Percentiles rank a stretch among this genome's conserved stretches.
phyloP scores from a whole-genome alignment of 1,140 invertebrate species.

The Cotesia typhae region DNA sequence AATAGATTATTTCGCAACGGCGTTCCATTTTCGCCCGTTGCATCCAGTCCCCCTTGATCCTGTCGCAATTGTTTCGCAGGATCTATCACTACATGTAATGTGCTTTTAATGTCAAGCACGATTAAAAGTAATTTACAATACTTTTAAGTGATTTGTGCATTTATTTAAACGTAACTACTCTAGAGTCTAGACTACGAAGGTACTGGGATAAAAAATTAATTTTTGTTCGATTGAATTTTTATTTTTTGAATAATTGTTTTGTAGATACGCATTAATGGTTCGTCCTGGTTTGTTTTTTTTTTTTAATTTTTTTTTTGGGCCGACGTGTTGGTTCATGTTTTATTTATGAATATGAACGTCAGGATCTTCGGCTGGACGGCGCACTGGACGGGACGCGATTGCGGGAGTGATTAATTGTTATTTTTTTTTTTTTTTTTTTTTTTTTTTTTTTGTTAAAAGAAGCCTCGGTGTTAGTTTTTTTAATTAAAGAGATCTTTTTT shows the following conservation, averaged over 20 bases:
- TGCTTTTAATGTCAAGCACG: too few relatives aligned
- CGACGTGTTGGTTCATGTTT: conserved; percentile 3
- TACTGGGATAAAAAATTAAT: too few relatives aligned
- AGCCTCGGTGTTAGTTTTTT: too few relatives aligned
- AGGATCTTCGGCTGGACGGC: conserved; percentile 36
- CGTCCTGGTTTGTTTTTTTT: conserved; percentile 6
- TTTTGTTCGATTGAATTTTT: too few relatives aligned
- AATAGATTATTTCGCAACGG: conserved; percentile 34
- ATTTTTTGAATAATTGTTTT: too few relatives aligned
- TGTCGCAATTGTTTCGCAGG: conserved; percentile 48
- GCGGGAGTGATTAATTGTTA: conserved; percentile 19
- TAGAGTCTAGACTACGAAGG: too few relatives aligned
- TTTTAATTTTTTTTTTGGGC: neutral
- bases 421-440: too few relatives aligned
- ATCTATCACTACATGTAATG: conserved; percentile 13
- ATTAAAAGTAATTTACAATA: too few relatives aligned
- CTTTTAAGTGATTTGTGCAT: too few relatives aligned
- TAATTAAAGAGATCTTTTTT: neutral
- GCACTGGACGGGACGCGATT: conserved; percentile 36
- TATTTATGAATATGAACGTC: conserved; percentile 6
- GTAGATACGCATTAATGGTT: neutral
- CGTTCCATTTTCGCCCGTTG: conserved; percentile 41
- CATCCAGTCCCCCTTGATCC: conserved; percentile 50
- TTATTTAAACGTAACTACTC: too few relatives aligned
- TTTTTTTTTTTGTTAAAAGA: neutral